Conservation (phyloP, 2,888 invertebrate genomes). For the Synergus japonicus region DNA sequence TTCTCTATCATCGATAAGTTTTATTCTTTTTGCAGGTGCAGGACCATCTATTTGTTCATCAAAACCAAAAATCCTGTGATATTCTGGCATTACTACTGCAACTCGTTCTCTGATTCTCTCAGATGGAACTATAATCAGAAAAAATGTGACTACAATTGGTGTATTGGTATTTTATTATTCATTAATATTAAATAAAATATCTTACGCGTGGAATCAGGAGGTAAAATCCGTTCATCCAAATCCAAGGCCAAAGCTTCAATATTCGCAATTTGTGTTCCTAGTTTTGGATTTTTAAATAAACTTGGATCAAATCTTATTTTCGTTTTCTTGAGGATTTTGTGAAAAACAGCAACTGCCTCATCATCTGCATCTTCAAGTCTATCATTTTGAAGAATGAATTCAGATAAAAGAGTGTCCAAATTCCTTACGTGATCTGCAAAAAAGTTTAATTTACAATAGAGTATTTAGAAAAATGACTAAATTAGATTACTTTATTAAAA, state of each 20-base stretch:
- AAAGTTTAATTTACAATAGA: neutral
- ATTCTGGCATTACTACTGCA: neutral
- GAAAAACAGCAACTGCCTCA: conserved; percentile 47
- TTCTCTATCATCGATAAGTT: neutral
- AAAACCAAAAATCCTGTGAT: neutral
- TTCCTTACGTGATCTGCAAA: conserved; percentile 54
- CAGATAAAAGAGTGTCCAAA: conserved; percentile 37
- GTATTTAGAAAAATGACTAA: neutral
- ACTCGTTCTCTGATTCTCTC: conserved; percentile 13
- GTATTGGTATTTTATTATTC: no score
- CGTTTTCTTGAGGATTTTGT: conserved; percentile 48
- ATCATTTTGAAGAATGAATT: conserved; percentile 31
- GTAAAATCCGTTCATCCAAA: neutral
- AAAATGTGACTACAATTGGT: neutral
- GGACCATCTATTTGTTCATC: neutral
- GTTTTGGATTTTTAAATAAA: conserved; percentile 55
- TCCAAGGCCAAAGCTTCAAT: conserved; percentile 60
- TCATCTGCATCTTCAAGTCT: conserved; percentile 42
- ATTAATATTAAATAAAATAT: neutral
- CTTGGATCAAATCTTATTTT: conserved; percentile 45
- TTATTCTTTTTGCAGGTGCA: conserved; percentile 7
- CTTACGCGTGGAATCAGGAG: conserved; percentile 32
- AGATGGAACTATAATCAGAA: neutral
- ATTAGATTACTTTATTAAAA: neutral
- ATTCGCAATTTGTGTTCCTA: conserved; percentile 52